Base-by-base conservation (phyloP, 2,888 invertebrate genomes). In the Cosmia pyralina region DNA sequence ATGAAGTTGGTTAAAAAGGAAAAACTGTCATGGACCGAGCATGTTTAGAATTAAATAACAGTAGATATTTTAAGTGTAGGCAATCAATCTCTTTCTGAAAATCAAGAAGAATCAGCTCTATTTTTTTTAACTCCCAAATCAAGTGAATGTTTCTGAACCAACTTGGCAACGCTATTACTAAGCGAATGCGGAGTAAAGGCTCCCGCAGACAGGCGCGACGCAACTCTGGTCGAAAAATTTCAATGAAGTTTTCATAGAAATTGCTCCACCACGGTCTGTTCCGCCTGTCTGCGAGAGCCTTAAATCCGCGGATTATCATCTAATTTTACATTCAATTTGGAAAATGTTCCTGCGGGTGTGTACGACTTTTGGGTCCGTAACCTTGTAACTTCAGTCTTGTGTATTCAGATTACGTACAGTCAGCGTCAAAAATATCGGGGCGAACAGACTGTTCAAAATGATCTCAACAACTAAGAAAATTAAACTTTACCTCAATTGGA, bases 231-330 rank as follows among this genome's bases (percentile, higher is more conserved):
- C n/a, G n/a, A n/a, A n/a, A n/a, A n/a, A n/a, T n/a, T n/a, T n/a
- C n/a, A n/a, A n/a, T n/a, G n/a, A n/a, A n/a, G n/a, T n/a, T n/a
- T n/a, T n/a, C n/a, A n/a, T n/a, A n/a, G n/a, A n/a, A n/a, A n/a
- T n/a, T n/a, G n/a, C n/a, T n/a, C n/a, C n/a, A n/a, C n/a, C n/a
- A n/a, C n/a, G n/a, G n/a, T n/a, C n/a, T n/a, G n/a, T n/a, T n/a
- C n/a, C n/a, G n/a, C n/a, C n/a, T n/a, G n/a, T n/a, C n/a, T n/a
- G n/a, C n/a, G n/a, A n/a, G n/a, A n/a, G n/a, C n/a, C n/a, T n/a
- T n/a, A n/a, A n/a, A n/a, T n/a, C n/a, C n/a, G n/a, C n/a, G 77
- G 77, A 82, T 82, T 84, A 75, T 79, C 77, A 85, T 84, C 82
- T 75, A 58, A 84, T 84, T 78, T 81, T 73, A 68, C 79, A 78